Conservation (phyloP, 1,140 invertebrate genomes). For the Matsumurasca onukii region DNA sequence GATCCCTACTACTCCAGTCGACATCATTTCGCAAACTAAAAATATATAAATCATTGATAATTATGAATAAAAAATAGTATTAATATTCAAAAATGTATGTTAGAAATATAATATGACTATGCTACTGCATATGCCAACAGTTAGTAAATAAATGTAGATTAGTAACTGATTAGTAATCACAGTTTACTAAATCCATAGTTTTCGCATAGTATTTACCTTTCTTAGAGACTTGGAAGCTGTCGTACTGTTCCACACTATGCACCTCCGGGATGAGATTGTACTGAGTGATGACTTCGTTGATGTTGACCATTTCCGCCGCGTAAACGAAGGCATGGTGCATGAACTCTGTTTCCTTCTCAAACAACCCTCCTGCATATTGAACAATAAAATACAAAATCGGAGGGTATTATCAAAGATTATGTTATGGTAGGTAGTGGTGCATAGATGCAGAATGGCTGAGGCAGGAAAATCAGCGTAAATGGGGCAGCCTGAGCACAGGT, state of each 20-base stretch:
- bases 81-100: not conserved
- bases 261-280: constrained; percentile 1
- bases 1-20: constrained; percentile 68
- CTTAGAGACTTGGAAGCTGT: constrained; percentile 3
- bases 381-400: no score
- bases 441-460: no score
- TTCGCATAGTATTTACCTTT: constrained; percentile 1
- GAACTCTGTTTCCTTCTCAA: not conserved
- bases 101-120: not conserved
- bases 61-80: not conserved
- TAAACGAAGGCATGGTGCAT: constrained; percentile 11
- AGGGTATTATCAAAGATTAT: no score
- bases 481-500: no score
- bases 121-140: no score
- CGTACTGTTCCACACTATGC: not conserved
- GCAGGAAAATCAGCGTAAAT: no score
- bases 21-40: constrained; percentile 59
- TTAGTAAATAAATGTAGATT: no score
- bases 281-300: not conserved
- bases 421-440: no score
- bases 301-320: constrained; percentile 1
- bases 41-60: not conserved
- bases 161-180: no score
- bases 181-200: no score
- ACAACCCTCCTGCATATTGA: constrained; percentile 5